phyloP scores from a whole-genome alignment of 2,797 vertebrate species.

The Cyclura pinguis region DNA sequence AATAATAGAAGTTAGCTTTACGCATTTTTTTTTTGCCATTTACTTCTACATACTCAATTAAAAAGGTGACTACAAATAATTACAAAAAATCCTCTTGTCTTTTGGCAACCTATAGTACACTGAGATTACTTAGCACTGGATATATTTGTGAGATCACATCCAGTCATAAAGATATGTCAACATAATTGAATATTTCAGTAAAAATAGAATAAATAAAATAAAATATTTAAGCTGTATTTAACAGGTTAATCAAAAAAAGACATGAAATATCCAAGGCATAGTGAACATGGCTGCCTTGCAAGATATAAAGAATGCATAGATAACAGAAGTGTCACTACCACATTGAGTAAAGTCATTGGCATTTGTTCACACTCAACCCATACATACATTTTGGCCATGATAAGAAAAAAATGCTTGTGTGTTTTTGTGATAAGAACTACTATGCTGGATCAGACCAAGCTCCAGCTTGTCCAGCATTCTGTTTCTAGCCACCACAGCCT shows the following conservation, averaged over 20 bases:
- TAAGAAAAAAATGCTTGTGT: slow-evolving; percentile 75
- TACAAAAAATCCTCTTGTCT: slow-evolving; percentile 75
- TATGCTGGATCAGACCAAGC: background rate
- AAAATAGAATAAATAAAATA: slow-evolving; percentile 99
- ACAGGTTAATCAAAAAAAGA: slow-evolving; percentile 81
- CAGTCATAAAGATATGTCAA: slow-evolving; percentile 80
- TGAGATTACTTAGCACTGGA: slow-evolving; percentile 74
- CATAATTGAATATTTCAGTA: slow-evolving; percentile 91
- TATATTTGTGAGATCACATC: slow-evolving; percentile 76
- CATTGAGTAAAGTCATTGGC: slow-evolving; percentile 59
- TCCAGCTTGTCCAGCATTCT: background rate
- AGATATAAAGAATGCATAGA: slow-evolving; percentile 95
- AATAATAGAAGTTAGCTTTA: slow-evolving; percentile 73
- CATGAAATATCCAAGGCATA: slow-evolving; percentile 84
- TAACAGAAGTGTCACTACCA: slow-evolving; percentile 83
- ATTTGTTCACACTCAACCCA: slow-evolving; percentile 69
- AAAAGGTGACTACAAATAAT: slow-evolving; percentile 81
- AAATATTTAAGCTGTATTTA: slow-evolving; percentile 89
- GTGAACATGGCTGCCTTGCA: slow-evolving; percentile 78
- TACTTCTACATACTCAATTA: slow-evolving; percentile 77
- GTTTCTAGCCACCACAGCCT: background rate
- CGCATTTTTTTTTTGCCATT: slow-evolving; percentile 64
- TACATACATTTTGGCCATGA: slow-evolving; percentile 88
- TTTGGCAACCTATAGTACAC: slow-evolving; percentile 73
- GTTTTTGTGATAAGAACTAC: slow-evolving; percentile 30